Evolutionary conservation across 2,113 vertebrate species (phyloP).

Genomic region (Spermophilus dauricus): DNA sequence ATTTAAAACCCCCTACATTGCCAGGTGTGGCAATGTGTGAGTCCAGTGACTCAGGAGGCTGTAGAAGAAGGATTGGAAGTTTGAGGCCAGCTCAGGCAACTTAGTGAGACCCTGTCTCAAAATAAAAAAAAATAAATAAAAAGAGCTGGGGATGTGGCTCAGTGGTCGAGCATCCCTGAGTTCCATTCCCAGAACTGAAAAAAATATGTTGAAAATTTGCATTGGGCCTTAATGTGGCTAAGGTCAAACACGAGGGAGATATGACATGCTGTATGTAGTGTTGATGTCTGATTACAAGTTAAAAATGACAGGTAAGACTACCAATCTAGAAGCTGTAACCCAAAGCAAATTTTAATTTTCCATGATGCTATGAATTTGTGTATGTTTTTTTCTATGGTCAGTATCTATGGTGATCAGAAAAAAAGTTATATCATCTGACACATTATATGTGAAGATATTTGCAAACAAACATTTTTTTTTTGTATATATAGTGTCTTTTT

Average conservation of each 20-base stretch:
- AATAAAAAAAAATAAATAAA: not conserved
- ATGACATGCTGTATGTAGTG: not conserved
- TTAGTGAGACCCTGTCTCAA: not conserved
- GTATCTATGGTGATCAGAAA: conserved; percentile 38
- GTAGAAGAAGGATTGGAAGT: not conserved
- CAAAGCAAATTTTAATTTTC: not conserved
- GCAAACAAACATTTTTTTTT: conserved; percentile 50
- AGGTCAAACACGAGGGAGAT: not conserved
- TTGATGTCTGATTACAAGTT: conserved; percentile 7
- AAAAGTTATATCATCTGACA: not conserved
- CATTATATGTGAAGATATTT: conserved; percentile 14
- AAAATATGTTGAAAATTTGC: not conserved
- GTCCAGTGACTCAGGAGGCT: not conserved
- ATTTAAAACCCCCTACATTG: not conserved
- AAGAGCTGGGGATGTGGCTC: not conserved
- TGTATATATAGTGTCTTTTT: conserved; percentile 31
- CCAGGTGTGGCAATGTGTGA: not conserved
- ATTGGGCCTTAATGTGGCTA: not conserved
- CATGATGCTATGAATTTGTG: not conserved
- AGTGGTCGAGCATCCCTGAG: not conserved
- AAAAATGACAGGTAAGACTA: not conserved
- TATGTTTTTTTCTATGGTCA: not conserved
- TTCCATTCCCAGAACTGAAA: not conserved
- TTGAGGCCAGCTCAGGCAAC: not conserved
- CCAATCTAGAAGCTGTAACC: not conserved